phyloP scores from a whole-genome alignment of 35 echinoderm and acorn worm genomes.

The Lytechinus pictus region DNA sequence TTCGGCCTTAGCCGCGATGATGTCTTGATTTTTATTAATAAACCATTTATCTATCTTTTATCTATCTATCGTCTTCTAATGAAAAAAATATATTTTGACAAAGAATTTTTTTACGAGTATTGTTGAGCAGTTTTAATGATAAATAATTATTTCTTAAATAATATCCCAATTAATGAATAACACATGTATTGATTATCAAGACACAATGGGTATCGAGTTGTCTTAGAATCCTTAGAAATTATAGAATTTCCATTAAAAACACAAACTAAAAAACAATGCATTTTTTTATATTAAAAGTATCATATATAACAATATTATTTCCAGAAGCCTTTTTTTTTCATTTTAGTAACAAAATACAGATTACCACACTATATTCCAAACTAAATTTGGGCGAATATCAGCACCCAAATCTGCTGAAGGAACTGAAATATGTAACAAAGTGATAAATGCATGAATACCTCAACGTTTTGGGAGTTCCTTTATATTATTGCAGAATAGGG shows the following conservation, averaged over 20 bases:
- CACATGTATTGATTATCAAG: not conserved
- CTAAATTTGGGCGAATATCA: not conserved
- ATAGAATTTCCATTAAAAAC: too few relatives aligned
- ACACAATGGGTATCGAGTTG: not conserved
- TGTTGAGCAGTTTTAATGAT: not conserved
- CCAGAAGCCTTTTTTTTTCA: not conserved
- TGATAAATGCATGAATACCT: not conserved
- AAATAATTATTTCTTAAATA: not conserved
- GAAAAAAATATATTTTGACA: not conserved
- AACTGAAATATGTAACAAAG: not conserved
- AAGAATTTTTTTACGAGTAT: not conserved
- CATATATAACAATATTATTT: not conserved
- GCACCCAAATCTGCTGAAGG: not conserved
- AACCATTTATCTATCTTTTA: not conserved
- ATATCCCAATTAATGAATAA: not conserved
- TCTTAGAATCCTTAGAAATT: not conserved
- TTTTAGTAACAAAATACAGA: not conserved
- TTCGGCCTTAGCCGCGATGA: too few relatives aligned
- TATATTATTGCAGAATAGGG: not conserved
- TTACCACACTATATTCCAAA: not conserved
- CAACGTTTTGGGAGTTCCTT: too few relatives aligned
- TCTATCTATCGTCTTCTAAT: not conserved
- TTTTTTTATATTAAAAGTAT: not conserved
- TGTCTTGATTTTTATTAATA: not conserved
- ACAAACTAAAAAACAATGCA: not conserved